Conservation (phyloP, 2,888 invertebrate genomes). For the Cryptocheilus praepositus region DNA sequence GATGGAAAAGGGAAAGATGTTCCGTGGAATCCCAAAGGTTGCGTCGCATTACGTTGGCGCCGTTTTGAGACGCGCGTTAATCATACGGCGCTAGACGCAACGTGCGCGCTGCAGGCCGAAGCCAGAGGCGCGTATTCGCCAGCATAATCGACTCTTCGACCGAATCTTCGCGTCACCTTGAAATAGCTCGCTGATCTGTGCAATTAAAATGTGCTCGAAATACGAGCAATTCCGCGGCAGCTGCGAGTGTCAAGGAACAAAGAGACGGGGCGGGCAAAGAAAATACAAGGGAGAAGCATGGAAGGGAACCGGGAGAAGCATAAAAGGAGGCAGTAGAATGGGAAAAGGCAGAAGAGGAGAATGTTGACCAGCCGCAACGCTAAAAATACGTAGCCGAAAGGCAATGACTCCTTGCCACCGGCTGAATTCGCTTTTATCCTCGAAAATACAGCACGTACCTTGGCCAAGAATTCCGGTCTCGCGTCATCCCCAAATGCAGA, state of each 20-base stretch:
- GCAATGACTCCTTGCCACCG: conserved; percentile 51
- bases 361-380: conserved; percentile 61
- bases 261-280: conserved; percentile 32
- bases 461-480: conserved; percentile 39
- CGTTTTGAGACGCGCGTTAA: conserved; percentile 18
- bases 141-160: no score
- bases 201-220: conserved; percentile 55
- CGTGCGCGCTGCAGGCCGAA: background rate
- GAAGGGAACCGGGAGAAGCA: conserved; percentile 33
- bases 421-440: conserved; percentile 57
- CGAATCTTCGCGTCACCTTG: conserved; percentile 47
- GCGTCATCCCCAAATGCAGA: background rate
- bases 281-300: conserved; percentile 30
- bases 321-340: background rate
- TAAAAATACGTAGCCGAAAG: conserved; percentile 63
- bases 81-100: conserved; percentile 16
- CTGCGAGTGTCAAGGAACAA: conserved; percentile 39
- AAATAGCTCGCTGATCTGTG: conserved; percentile 56
- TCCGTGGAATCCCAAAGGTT: background rate
- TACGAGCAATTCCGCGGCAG: conserved; percentile 44
- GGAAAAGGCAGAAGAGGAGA: conserved; percentile 42
- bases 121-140: background rate
- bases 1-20: conserved; percentile 17
- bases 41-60: conserved; percentile 10
- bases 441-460: conserved; percentile 47